A percentile compares a stretch with the other conserved stretches of the same genome.
These are phyloP conservation scores for Druceiella hillmani DNA, from an alignment of 2,888 invertebrate species.

Conservation along the genomic window DNA sequence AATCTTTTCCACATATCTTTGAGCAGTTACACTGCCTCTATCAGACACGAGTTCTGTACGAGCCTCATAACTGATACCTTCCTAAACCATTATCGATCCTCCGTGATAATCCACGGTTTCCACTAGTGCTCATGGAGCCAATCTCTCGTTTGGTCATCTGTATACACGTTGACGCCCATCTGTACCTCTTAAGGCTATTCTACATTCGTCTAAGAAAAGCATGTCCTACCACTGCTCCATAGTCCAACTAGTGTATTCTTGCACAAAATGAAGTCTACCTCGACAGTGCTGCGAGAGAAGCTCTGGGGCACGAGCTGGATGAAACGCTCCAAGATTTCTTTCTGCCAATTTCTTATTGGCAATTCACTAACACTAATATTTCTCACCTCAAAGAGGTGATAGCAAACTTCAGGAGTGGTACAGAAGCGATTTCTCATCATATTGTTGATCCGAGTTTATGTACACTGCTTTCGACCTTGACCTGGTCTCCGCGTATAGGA, in stretches of 20 bases:
- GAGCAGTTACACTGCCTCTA: slow-evolving; percentile 16
- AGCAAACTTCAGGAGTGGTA: background rate
- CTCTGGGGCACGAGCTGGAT: slow-evolving; percentile 1
- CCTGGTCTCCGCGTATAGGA: background rate
- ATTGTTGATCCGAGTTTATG: slow-evolving; percentile 3
- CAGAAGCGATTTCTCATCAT: slow-evolving; percentile 6
- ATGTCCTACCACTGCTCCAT: no score
- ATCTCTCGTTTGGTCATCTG: no score
- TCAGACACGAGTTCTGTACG: slow-evolving; percentile 2
- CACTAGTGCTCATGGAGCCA: no score
- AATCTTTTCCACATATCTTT: slow-evolving; percentile 22
- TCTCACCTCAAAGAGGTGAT: slow-evolving; percentile 1
- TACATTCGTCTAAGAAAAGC: slow-evolving; percentile 2
- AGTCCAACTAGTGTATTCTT: no score
- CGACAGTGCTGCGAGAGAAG: background rate
- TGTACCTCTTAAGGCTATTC: background rate
- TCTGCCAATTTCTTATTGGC: no score
- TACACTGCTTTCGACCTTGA: slow-evolving; percentile 3
- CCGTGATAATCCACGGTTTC: slow-evolving; percentile 7
- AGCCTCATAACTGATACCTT: slow-evolving; percentile 3
- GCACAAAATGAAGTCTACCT: slow-evolving; percentile 4
- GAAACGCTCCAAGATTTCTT: background rate
- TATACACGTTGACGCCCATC: background rate
- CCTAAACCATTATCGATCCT: slow-evolving; percentile 6
- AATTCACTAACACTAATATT: no score